These are phyloP conservation scores for Rhinoraja longicauda DNA, from an alignment of 2,797 vertebrate species.

Conservation along the genomic window DNA sequence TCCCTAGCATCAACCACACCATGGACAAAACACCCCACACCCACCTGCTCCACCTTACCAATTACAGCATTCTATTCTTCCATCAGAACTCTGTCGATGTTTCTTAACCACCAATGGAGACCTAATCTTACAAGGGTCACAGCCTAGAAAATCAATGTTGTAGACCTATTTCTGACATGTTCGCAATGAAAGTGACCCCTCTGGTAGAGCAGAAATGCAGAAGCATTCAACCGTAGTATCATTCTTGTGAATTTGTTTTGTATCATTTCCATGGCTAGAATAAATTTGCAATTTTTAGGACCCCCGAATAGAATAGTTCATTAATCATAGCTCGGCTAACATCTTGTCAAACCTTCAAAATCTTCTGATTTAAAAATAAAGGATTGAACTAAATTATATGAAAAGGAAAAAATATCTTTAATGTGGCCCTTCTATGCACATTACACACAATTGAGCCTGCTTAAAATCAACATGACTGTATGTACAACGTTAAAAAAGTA, in stretches of 20 bases:
- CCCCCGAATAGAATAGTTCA: not conserved
- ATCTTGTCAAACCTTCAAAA: not conserved
- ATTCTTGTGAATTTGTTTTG: not conserved
- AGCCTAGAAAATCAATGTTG: not conserved
- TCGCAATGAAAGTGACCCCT: not conserved
- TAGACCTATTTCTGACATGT: not conserved
- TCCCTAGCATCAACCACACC: no score
- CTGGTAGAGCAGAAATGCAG: not conserved
- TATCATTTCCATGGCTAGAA: not conserved
- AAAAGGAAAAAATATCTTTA: not conserved
- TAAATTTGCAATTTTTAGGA: not conserved
- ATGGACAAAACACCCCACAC: not conserved
- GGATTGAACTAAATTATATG: not conserved
- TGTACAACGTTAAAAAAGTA: not conserved
- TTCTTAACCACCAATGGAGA: not conserved
- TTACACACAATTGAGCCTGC: not conserved
- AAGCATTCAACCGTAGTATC: not conserved
- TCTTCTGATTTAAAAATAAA: not conserved
- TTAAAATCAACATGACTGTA: not conserved
- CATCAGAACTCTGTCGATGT: not conserved
- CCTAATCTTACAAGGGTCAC: not conserved
- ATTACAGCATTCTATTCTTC: not conserved
- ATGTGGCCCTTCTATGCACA: not conserved
- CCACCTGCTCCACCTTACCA: not conserved
- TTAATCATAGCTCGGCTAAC: not conserved